Base-by-base conservation (phyloP, 2,888 invertebrate species). In the Drosophila engyochracea region DNA sequence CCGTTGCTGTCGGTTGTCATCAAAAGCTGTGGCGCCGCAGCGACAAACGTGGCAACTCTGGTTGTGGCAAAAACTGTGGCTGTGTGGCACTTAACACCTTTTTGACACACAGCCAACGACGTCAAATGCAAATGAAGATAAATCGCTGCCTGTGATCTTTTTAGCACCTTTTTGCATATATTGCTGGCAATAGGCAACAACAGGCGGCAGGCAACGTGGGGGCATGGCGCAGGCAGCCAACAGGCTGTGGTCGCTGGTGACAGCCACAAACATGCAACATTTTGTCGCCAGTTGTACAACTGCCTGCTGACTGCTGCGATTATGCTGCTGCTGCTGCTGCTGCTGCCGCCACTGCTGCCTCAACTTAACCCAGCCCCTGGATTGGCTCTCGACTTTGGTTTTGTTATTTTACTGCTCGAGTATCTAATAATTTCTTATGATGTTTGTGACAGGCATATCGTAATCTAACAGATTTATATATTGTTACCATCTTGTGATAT, bases 121-220 rank as follows among this genome's bases (percentile, higher is more conserved):
- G 89, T 87, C 87, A 89, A 87, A 87, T 91, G 90, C 90, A 91
- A 91, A 91, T 90, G 91, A 91, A 90, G 91, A 91, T 91, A 91
- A 91, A 91, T 91, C 90, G 90, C 85, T 86, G 85, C 76, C 82
- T 91, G 81, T 90, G 91, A 91, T 91, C 89, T 87, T 86, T 91
- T 89, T 86, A 88, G 89, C 90, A 91, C 91, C 84, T 89, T 88
- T 86, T 90, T 90, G 87, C 90, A 89, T 87, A 87, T 80, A 85
- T 88, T 90, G 79, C 82, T 58, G 58, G 68, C 71, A 76, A 67
- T 70, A 57, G 59, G 54, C 58, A 54, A 41, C 53, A 19, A 44
- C 58, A 30, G 51, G 79, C 74, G 44, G 60, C 77, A 60, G 57
- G 72, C 64, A 33, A 51, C 30, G 22, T 9, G 37, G 47, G 6